A percentile compares a stretch with the other conserved stretches of the same genome.
Conservation (phyloP, 2,113 vertebrate genomes). For the Trematocara macrostoma region DNA sequence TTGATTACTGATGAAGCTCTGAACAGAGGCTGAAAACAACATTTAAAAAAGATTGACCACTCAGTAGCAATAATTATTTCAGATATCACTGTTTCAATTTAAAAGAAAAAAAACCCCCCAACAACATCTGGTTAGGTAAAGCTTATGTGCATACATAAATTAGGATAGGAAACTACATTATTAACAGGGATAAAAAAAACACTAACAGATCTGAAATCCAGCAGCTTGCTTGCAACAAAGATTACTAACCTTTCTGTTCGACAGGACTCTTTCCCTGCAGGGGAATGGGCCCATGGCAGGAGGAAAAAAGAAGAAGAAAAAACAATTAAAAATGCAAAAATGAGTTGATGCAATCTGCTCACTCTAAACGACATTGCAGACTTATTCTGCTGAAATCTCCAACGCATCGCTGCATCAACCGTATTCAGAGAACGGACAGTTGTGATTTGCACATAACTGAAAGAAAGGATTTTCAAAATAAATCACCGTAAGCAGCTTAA, state of each 20-base stretch:
- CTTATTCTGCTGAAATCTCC: background rate
- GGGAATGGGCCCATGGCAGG: slow-evolving; percentile 4
- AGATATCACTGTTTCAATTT: slow-evolving; percentile 24
- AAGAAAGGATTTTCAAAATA: background rate
- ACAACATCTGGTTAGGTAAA: slow-evolving; percentile 26
- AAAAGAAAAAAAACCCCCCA: background rate
- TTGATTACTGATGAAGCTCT: slow-evolving; percentile 86
- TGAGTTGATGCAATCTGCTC: slow-evolving; percentile 54
- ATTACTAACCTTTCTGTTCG: slow-evolving; percentile 63
- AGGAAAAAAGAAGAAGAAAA: background rate
- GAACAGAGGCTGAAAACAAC: slow-evolving; percentile 63
- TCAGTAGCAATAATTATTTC: slow-evolving; percentile 58
- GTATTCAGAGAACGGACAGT: background rate
- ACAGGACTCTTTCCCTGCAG: slow-evolving; percentile 40
- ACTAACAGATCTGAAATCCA: slow-evolving; percentile 65
- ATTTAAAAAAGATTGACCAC: slow-evolving; percentile 64
- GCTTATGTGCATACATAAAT: slow-evolving; percentile 30
- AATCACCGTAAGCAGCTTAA: background rate
- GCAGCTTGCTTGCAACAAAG: slow-evolving; percentile 67
- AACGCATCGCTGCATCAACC: background rate
- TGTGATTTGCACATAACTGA: background rate
- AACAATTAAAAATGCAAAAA: slow-evolving; percentile 66
- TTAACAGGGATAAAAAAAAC: slow-evolving; percentile 55
- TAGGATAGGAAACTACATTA: slow-evolving; percentile 56
- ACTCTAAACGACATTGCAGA: slow-evolving; percentile 7